Conservation (phyloP, 2,797 vertebrate species). For the Schizothorax lantsangensis region DNA sequence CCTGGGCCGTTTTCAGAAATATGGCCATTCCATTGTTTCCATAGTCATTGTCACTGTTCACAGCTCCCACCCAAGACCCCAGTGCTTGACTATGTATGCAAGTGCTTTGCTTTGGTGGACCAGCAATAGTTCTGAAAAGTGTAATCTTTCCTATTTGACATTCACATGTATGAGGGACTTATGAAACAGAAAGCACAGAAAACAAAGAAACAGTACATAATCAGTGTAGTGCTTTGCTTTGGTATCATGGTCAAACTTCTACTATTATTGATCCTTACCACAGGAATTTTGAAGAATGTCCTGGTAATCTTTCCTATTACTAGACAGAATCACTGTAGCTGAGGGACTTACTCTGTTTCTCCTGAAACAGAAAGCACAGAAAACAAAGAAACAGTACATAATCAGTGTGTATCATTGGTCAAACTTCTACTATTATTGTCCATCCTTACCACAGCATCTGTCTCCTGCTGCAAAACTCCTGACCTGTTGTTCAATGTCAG, state of each 20-base stretch:
- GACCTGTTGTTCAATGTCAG: constrained; percentile 75
- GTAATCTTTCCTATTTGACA: constrained; percentile 58
- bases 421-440: too few relatives aligned
- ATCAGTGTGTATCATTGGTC: too few relatives aligned
- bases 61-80: constrained; percentile 81
- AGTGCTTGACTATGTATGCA: constrained; percentile 74
- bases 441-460: constrained; percentile 68
- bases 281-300: constrained; percentile 76
- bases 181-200: neutral
- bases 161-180: neutral
- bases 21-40: constrained; percentile 81
- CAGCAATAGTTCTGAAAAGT: constrained; percentile 79
- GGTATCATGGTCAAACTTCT: neutral
- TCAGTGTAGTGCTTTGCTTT: too few relatives aligned
- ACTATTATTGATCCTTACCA: constrained; percentile 67
- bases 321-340: constrained; percentile 74
- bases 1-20: constrained; percentile 71
- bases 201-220: neutral
- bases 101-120: constrained; percentile 76
- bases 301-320: too few relatives aligned
- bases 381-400: too few relatives aligned
- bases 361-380: too few relatives aligned
- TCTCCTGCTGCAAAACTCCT: constrained; percentile 50
- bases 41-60: constrained; percentile 80
- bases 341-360: constrained; percentile 79